Conservation (phyloP, 2,888 invertebrate species). For the Endotricha flammealis region DNA sequence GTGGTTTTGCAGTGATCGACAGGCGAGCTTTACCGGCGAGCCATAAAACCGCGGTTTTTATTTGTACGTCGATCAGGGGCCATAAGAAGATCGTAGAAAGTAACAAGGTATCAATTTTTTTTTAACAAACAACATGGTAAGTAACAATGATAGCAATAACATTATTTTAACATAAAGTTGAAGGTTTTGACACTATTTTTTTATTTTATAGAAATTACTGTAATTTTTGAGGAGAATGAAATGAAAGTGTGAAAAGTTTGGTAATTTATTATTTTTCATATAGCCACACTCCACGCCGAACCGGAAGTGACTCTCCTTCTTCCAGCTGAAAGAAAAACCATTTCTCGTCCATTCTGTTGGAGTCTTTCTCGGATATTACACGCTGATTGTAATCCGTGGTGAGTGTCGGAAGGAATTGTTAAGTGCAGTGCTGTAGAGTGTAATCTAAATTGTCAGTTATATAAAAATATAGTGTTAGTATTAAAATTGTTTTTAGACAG, state of each 20-base stretch:
- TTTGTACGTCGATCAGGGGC: no score
- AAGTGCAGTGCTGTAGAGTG: constrained; percentile 67
- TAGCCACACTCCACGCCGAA: constrained; percentile 50
- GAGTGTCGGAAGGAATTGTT: constrained; percentile 66
- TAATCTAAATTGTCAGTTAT: constrained; percentile 31
- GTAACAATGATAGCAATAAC: no score
- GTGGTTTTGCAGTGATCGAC: no score
- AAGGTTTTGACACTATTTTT: no score
- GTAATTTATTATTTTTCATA: constrained; percentile 13
- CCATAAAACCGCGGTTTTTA: no score
- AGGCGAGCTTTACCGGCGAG: no score
- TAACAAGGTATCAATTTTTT: no score
- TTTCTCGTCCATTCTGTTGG: constrained; percentile 84
- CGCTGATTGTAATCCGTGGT: constrained; percentile 75
- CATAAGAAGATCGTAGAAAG: no score
- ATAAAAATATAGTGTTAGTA: constrained; percentile 31
- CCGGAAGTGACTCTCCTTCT: constrained; percentile 64
- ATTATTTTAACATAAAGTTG: no score
- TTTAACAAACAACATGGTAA: no score
- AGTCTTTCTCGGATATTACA: constrained; percentile 82
- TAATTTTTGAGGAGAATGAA: no score
- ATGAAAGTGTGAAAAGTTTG: neutral
- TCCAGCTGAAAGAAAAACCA: constrained; percentile 65
- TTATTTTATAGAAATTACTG: no score
- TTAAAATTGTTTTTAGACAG: constrained; percentile 5